These are phyloP conservation scores for Entelurus aequoreus DNA, from an alignment of 2,113 vertebrate species.

Conservation along the genomic window DNA sequence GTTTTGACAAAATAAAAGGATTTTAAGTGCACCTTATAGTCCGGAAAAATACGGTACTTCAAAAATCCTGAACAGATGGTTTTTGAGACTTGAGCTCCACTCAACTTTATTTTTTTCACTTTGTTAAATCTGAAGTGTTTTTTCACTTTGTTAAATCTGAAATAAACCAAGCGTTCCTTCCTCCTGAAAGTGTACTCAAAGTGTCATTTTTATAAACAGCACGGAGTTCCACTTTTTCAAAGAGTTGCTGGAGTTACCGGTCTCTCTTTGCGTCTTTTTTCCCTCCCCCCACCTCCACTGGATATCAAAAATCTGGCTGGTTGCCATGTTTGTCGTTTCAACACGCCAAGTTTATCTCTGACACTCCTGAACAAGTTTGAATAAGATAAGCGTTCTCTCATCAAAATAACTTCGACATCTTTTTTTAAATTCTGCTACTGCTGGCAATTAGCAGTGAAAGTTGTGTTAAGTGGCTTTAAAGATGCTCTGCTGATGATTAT, in stretches of 20 bases:
- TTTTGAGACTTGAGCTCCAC: no score
- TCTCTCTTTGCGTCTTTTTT: neutral
- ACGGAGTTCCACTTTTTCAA: neutral
- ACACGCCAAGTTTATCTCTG: no score
- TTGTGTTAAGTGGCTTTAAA: conserved; percentile 37
- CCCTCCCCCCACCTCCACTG: neutral
- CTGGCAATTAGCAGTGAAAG: conserved; percentile 23
- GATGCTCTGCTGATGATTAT: conserved; percentile 25
- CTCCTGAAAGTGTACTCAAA: conserved; percentile 2
- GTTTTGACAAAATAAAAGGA: no score
- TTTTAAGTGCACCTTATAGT: no score
- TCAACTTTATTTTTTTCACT: no score
- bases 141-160: neutral
- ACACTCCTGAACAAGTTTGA: conserved; percentile 11
- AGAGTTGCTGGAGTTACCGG: neutral
- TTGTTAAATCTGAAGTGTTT: neutral
- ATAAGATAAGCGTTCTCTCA: conserved; percentile 5
- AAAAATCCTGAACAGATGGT: no score
- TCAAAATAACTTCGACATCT: conserved; percentile 20
- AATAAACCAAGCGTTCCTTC: no score
- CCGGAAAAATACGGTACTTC: no score
- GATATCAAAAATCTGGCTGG: no score
- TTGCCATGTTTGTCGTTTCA: no score
- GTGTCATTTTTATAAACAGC: conserved; percentile 11
- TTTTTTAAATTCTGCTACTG: conserved; percentile 19